Evolutionary conservation across 92 coral and sea anemone species (phyloP).

Genomic region (Plumapathes pennacea): DNA sequence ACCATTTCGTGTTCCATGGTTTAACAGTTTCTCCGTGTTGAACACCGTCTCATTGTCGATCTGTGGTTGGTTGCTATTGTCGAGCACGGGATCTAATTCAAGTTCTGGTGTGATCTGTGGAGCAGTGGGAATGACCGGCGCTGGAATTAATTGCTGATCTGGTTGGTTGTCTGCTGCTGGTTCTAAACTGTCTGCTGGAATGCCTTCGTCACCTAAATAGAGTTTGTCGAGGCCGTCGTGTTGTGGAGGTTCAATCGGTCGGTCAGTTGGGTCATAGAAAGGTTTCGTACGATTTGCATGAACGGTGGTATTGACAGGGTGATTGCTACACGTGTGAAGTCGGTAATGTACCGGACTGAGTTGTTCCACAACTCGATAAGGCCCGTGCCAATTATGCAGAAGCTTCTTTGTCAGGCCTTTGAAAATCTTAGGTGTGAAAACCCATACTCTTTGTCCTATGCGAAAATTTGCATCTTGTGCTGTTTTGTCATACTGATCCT

Average conservation of each 20-base stretch:
- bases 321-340: slow-evolving; percentile 2
- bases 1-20: slow-evolving; percentile 5
- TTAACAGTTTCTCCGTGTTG: slow-evolving; percentile 15
- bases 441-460: slow-evolving; percentile 41
- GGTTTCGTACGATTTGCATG: slow-evolving; percentile 27
- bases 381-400: slow-evolving; percentile 15
- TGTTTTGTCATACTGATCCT: slow-evolving; percentile 13
- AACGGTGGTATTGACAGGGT: not conserved
- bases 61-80: too few relatives aligned
- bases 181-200: slow-evolving; percentile 8
- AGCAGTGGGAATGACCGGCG: too few relatives aligned
- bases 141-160: too few relatives aligned
- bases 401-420: slow-evolving; percentile 37
- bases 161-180: not conserved
- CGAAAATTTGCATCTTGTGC: not conserved
- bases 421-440: slow-evolving; percentile 16
- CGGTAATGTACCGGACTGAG: slow-evolving; percentile 15
- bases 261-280: slow-evolving; percentile 4
- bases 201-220: not conserved
- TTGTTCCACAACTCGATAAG: slow-evolving; percentile 6
- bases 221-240: not conserved
- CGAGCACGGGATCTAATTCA: too few relatives aligned
- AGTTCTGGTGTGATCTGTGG: too few relatives aligned
- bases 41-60: not conserved
- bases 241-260: slow-evolving; percentile 29